Evolutionary conservation across 92 coral and sea anemone genomes (phyloP), one percentile per base, ranked within the genome.

Genomic region (Montipora capitata): DNA sequence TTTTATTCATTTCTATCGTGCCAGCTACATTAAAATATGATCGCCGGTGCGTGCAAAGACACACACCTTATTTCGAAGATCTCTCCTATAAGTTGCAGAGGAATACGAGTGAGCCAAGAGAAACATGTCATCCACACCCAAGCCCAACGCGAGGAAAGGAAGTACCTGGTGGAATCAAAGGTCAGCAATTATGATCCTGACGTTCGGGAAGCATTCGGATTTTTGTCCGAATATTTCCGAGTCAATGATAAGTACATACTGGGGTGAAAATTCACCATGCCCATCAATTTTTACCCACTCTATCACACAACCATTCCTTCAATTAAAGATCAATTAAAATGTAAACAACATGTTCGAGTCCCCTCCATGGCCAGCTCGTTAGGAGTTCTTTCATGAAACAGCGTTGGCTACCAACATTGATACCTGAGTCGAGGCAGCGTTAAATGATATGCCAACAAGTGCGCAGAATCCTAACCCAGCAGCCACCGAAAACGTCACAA

Each of bases 111-210:
- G 99, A 4, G 99, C 96, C 7, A 98, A 77, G 40, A 98, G 89
- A 71, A 98, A 98, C 99, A 98, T 98, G 72, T 98, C 99, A 70
- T 98, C 99, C 7, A 98, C 99, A 41, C 99, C 99, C 65, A 98
- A 88, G 42, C 99, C 99, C 59, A 98, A 85, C 0, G 98, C 96
- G 42, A 98, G 93, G 69, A 98, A 98, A 6, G 99, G 99, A 43
- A 98, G 76, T 35, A 98, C 99, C 99, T 96, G 80, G 35, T 27
- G 35, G 35, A 27, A 27, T 27, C 44, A 64, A 58, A 83, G 27
- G 13, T 0, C 58, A 27, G 27, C 13, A 9, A 4, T 51, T 15
- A 52, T 3, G 10, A 4, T 54, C 6, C 6, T 45, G 9, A 4
- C 35, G 35, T 27, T 27, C 35, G 35, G 35, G 35, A 27, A 27